Evolutionary conservation across 2,113 vertebrate genomes (phyloP).

Genomic region (Xiphophorus couchianus): DNA sequence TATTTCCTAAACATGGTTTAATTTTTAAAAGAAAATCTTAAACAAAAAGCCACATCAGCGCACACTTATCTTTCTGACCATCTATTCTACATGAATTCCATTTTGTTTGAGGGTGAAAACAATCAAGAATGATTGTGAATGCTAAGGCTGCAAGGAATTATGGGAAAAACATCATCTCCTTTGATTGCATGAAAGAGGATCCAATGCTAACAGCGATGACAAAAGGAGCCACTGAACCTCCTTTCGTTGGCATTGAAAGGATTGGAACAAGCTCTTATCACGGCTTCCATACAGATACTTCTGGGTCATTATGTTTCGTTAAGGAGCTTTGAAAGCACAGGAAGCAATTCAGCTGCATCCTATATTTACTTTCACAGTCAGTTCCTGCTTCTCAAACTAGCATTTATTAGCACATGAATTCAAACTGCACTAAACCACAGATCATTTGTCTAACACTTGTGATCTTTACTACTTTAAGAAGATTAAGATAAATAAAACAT

Average conservation of each 20-base stretch:
- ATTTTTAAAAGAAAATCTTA: background rate
- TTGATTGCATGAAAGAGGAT: background rate
- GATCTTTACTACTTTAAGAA: background rate
- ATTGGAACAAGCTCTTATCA: background rate
- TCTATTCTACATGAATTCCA: background rate
- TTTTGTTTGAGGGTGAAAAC: background rate
- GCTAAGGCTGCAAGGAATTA: background rate
- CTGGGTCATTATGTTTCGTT: background rate
- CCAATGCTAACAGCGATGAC: background rate
- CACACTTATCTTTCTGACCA: background rate
- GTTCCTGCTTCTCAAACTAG: background rate
- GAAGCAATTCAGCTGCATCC: background rate
- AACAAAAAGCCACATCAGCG: background rate
- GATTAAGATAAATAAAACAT: background rate
- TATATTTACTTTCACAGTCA: background rate
- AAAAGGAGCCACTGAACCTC: background rate
- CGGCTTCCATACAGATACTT: background rate
- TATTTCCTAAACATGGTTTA: too few species aligned
- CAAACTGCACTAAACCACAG: background rate
- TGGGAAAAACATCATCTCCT: background rate
- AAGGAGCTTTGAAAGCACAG: background rate
- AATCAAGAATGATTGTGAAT: background rate
- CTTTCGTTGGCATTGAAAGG: constrained; percentile 1
- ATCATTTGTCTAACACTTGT: background rate
- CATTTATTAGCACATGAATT: background rate